Evolutionary conservation across 2,113 vertebrate species (phyloP), one percentile per base, ranked within the genome.

Genomic region (Chloebia gouldiae): DNA sequence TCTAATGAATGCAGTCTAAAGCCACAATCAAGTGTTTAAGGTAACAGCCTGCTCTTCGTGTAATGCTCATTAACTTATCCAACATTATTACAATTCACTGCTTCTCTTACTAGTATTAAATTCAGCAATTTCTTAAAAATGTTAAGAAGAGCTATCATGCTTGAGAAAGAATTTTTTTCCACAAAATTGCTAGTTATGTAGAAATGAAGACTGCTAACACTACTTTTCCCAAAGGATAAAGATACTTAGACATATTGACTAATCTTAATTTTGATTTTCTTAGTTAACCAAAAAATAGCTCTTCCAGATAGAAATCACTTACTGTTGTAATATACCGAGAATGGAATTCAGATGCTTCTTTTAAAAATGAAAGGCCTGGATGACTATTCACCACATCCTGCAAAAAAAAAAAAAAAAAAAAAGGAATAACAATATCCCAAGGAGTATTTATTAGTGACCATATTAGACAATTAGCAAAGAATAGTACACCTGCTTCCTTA

Each of bases 261-360:
- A 25, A 49, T 16, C 30, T 40, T 54, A 54, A 51, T 77, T 92
- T 60, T 85, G 11, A 66, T 72, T 93, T 86, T 88, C 33, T 76
- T 47, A 27, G 9, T 56, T 90, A 56, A 84, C 24, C 5, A 71
- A 63, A 82, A 93, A 87, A 31, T 12, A 79, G 22, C n/a, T 93
- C 93, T 89, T 81, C 37, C 61, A 87, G 54, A 79, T 27, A 82
- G 10, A 84, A 73, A 56, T 31, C 10, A 96, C 98, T 98, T 98
- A 99, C 99, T 57, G 99, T 99, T 96, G 99, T 99, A 97, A 99
- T 99, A 97, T 99, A 99, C 86, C 99, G 98, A 10, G 98, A 99
- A 96, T 99, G 99, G 98, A 99, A 99, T 97, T 99, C 99, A 6
- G 99, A 97, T 2, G 99, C 99, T 96, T 99, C 99, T 96, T 98